phyloP scores from a whole-genome alignment of 2,113 vertebrate species.

The Seriola dumerili region DNA sequence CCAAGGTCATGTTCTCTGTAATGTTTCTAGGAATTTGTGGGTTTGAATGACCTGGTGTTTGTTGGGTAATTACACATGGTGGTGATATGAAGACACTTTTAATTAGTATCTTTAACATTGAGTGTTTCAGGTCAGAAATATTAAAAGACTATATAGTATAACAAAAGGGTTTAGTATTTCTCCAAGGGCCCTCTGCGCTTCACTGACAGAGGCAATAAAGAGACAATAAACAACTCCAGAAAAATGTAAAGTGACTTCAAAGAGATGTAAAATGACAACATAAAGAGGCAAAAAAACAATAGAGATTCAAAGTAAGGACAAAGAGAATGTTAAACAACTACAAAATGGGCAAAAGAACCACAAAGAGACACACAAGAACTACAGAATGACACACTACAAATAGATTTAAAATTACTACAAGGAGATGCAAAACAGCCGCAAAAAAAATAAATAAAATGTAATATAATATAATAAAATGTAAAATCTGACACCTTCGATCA shows the following conservation, averaged over 20 bases:
- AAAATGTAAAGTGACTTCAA: neutral
- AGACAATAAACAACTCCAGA: neutral
- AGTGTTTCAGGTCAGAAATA: neutral
- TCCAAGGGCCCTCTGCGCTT: neutral
- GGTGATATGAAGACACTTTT: neutral
- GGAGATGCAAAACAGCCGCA: neutral
- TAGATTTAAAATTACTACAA: neutral
- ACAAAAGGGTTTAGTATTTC: neutral
- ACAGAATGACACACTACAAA: no score
- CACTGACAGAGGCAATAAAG: neutral
- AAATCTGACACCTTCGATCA: no score
- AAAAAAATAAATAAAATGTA: no score
- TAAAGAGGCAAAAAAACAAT: neutral
- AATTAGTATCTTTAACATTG: neutral
- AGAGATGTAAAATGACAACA: no score
- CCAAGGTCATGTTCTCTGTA: neutral
- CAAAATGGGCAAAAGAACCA: no score
- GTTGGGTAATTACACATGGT: neutral
- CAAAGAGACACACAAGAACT: no score
- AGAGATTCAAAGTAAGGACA: neutral
- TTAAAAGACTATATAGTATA: neutral
- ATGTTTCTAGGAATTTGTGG: neutral
- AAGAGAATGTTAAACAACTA: neutral
- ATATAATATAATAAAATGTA: no score
- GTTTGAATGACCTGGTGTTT: neutral